phyloP scores from a whole-genome alignment of 2,888 invertebrate species.

The Unio pictorum region DNA sequence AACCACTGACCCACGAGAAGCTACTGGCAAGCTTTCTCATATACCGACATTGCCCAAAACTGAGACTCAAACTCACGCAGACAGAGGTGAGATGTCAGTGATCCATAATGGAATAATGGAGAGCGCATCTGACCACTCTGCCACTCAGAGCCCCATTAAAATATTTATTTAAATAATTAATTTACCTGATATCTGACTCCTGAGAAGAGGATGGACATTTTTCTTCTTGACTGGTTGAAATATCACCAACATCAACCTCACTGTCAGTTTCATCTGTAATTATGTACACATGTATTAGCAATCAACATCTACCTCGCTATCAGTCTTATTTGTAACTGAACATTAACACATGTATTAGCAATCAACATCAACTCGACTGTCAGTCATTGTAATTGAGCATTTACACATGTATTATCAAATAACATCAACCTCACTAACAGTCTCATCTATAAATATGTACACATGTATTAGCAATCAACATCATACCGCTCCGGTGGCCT shows the following conservation, averaged over 20 bases:
- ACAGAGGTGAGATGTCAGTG: too few species aligned
- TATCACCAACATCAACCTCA: constrained; percentile 24
- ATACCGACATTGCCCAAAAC: too few species aligned
- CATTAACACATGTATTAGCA: not conserved
- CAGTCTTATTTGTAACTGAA: not conserved
- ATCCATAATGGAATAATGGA: too few species aligned
- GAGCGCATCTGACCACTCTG: too few species aligned
- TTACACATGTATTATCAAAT: not conserved
- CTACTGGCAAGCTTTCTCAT: too few species aligned
- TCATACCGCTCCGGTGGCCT: not conserved
- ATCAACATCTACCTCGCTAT: not conserved
- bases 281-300: not conserved
- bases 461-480: not conserved
- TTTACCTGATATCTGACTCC: constrained; percentile 15
- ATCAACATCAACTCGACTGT: constrained; percentile 51
- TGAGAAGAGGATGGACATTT: not conserved
- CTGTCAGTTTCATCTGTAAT: constrained; percentile 60
- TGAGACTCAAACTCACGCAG: too few species aligned
- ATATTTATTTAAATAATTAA: too few species aligned
- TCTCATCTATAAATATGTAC: constrained; percentile 19
- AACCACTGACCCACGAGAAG: too few species aligned
- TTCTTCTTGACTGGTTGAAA: too few species aligned
- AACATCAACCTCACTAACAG: not conserved
- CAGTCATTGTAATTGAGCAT: constrained; percentile 38
- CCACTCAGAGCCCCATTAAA: too few species aligned